A percentile compares a stretch with the other conserved stretches of the same genome.
These are phyloP conservation scores for Melopsittacus undulatus DNA, from an alignment of 2,797 vertebrate species.

Conservation along the genomic window DNA sequence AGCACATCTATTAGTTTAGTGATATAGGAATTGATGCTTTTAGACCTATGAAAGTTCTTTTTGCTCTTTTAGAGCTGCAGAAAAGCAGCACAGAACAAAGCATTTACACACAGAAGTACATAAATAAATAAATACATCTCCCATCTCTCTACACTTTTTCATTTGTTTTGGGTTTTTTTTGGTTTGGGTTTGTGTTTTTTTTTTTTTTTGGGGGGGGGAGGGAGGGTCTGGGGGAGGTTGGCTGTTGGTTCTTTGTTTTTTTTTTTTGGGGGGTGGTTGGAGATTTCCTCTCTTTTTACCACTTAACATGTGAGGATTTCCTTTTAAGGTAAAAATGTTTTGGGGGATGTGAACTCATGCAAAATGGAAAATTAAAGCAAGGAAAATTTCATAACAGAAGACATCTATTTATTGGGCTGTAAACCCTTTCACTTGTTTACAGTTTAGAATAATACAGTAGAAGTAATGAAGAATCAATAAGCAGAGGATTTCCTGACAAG, in stretches of 20 bases:
- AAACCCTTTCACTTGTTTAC: neutral
- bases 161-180: rapidly evolving
- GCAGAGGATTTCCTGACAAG: neutral
- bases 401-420: neutral
- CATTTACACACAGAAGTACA: neutral
- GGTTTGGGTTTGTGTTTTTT: too few relatives aligned
- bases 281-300: neutral
- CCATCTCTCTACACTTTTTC: neutral
- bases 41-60: neutral
- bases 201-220: too few relatives aligned
- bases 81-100: neutral
- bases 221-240: too few relatives aligned
- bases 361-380: neutral
- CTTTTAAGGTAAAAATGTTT: neutral
- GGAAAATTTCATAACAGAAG: neutral
- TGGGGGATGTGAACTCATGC: neutral
- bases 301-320: neutral
- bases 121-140: neutral
- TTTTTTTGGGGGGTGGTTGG: too few relatives aligned
- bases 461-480: neutral
- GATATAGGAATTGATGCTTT: neutral
- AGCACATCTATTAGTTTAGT: neutral
- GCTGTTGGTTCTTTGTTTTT: neutral
- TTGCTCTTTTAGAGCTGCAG: neutral
- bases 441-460: neutral